Conservation (phyloP, 2,888 invertebrate species). For the Oegoconia quadripuncta region DNA sequence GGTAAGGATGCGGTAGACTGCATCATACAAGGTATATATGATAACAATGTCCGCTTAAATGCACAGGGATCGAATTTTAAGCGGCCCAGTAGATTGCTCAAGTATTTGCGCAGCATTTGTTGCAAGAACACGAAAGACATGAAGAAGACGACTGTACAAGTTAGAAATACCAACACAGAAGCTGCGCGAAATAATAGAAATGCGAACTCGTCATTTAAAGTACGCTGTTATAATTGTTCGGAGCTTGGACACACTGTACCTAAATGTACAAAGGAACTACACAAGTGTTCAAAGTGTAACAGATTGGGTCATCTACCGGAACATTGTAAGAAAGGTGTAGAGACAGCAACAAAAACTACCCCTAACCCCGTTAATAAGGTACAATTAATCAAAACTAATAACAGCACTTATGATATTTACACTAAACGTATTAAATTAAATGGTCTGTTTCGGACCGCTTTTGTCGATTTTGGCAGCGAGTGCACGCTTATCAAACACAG, state of each 20-base stretch:
- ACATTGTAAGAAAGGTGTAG: neutral
- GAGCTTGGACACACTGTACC: neutral
- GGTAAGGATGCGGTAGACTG: constrained; percentile 11
- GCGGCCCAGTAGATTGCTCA: neutral
- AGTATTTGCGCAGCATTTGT: constrained; percentile 3
- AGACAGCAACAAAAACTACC: neutral
- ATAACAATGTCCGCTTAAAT: constrained; percentile 9
- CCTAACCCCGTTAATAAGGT: neutral
- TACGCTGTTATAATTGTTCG: neutral
- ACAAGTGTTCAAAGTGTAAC: constrained; percentile 1
- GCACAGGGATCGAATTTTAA: constrained; percentile 6
- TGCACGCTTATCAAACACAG: neutral
- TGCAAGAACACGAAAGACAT: neutral
- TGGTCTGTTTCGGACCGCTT: too few relatives aligned
- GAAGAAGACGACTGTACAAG: neutral
- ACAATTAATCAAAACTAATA: too few relatives aligned
- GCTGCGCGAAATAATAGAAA: neutral
- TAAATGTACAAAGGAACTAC: neutral
- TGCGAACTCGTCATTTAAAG: neutral
- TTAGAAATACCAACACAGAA: too few relatives aligned
- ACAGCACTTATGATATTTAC: too few relatives aligned
- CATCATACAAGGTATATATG: constrained; percentile 10
- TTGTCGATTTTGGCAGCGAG: constrained; percentile 9
- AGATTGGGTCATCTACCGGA: neutral
- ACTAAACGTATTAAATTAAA: too few relatives aligned